A percentile compares a stretch with the other conserved stretches of the same genome.
phyloP scores from a whole-genome alignment of 2,797 vertebrate species.

The Euphonia xanthogaster region DNA sequence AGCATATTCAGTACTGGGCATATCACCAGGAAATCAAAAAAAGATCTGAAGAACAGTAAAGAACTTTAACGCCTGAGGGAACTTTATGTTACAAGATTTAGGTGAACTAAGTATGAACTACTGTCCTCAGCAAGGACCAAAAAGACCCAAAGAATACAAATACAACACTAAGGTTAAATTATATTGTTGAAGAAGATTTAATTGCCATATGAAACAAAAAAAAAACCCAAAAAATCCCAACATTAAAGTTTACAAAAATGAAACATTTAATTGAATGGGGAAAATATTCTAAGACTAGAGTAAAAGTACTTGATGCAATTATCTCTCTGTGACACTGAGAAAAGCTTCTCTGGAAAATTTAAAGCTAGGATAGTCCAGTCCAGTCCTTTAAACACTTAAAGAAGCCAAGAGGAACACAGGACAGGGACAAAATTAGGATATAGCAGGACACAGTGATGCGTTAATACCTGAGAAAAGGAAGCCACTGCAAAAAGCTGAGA shows the following conservation, averaged over 20 bases:
- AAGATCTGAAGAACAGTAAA: background rate
- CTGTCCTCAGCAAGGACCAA: background rate
- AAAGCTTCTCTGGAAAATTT: background rate
- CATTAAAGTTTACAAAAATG: background rate
- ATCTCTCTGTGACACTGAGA: background rate
- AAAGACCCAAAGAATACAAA: background rate
- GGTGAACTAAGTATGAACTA: background rate
- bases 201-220: background rate
- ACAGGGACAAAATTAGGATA: background rate
- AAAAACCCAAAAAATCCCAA: background rate
- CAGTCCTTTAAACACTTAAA: background rate
- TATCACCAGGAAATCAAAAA: background rate
- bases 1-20: background rate
- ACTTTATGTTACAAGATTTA: background rate
- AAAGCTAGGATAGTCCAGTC: background rate
- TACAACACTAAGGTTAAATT: background rate
- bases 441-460: fast-evolving
- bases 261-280: background rate
- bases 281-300: background rate
- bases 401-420: background rate
- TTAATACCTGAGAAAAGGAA: background rate
- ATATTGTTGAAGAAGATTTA: background rate
- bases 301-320: background rate
- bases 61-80: background rate
- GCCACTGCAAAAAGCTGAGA: fast-evolving